Base-by-base conservation (phyloP, 2,113 vertebrate species). In the Petrocephalus microphthalmus region DNA sequence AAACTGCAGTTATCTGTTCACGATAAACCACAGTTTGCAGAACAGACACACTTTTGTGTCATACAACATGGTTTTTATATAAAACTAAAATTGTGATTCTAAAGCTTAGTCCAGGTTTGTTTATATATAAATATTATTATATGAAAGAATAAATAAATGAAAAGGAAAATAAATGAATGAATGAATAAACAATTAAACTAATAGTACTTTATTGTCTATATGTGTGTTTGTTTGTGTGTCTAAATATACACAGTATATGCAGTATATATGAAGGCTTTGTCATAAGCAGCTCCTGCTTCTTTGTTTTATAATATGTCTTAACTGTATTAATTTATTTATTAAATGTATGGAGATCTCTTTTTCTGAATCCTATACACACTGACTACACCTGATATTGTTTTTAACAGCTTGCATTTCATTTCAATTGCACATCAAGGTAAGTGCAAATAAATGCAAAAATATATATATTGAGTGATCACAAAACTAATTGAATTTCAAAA, bases 401-500 rank as follows among this genome's bases (percentile, higher is more conserved):
- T 51, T 22, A 85, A 29, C 17, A 37, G 49, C 56, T 85, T 56
- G 84, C 84, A 37, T 22, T 85, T 85, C n/a, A 37, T 85, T 85
- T 85, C 7, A 20, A 15, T 85, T 85, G 13, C 5, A 85, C 47
- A n/a, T 25, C 20, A 53, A 85, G 29, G 29, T 29, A 88, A 88
- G 29, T 88, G 49, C 49, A 81, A 33, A 53, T 42, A 45, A n/a
- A 19, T 19, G 87, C 11, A 17, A 87, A 88, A 88, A 88, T 42
- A 42, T 42, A 42, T 42, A 42, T 6, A 17, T 81, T 67, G 74
- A 89, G 74, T 52, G 81, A 88, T 86, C 56, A 33, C 74, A 56
- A 33, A 82, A 42, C 37, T 89, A 89, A 89, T 86, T 87, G 87
- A 87, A 89, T 89, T 82, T 33, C 33, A 45, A 49, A 42, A 84